Conservation (phyloP, 2,888 invertebrate species). For the Polydrusus pterygomalis region DNA sequence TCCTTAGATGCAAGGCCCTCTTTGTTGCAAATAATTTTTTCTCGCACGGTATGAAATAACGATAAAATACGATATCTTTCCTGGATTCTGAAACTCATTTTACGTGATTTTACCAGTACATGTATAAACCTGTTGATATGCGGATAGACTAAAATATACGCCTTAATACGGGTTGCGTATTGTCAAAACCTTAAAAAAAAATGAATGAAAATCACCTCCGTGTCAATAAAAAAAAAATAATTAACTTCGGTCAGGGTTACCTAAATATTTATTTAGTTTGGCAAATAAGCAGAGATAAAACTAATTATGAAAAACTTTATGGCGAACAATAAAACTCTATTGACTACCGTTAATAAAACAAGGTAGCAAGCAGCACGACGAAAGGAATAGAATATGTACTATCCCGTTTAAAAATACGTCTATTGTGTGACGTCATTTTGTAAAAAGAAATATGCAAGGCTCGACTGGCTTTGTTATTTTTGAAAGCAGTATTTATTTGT, state of each 20-base stretch:
- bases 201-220: slow-evolving; percentile 9
- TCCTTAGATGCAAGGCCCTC: no score
- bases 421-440: slow-evolving; percentile 14
- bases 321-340: slow-evolving; percentile 40
- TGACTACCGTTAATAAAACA: slow-evolving; percentile 23
- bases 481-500: slow-evolving; percentile 16
- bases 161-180: no score
- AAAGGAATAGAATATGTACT: neutral
- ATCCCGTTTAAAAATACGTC: slow-evolving; percentile 9
- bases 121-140: no score
- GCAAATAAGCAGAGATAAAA: slow-evolving; percentile 42
- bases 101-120: no score
- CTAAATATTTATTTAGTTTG: slow-evolving; percentile 36
- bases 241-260: slow-evolving; percentile 27
- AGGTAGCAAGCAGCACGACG: slow-evolving; percentile 2
- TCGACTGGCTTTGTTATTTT: neutral
- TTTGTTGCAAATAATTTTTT: no score
- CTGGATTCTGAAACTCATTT: no score
- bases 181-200: neutral
- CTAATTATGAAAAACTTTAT: slow-evolving; percentile 36
- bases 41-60: no score
- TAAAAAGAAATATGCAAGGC: slow-evolving; percentile 4
- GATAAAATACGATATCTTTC: no score
- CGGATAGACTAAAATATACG: no score
- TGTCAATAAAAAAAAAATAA: slow-evolving; percentile 26